These are phyloP conservation scores for Adelges cooleyi DNA, from an alignment of 1,140 invertebrate genomes.

Conservation along the genomic window DNA sequence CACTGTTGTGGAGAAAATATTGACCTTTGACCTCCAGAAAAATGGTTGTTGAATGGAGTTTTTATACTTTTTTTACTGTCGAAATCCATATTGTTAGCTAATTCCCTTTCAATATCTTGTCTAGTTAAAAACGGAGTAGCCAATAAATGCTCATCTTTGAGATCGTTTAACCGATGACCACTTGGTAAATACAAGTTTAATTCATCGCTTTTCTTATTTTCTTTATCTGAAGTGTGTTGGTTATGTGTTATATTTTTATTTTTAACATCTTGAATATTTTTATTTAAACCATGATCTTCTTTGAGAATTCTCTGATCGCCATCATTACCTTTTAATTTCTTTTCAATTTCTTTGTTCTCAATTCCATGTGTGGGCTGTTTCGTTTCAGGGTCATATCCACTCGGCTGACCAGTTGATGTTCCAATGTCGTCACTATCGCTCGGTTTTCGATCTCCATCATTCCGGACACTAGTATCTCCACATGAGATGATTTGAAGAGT, in stretches of 20 bases:
- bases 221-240: constrained; percentile 24
- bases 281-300: constrained; percentile 18
- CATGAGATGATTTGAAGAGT: constrained; percentile 43
- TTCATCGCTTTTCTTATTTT: constrained; percentile 25
- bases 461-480: constrained; percentile 47
- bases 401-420: constrained; percentile 23
- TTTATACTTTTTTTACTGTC: constrained; percentile 1
- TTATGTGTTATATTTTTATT: background rate
- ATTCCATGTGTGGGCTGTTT: constrained; percentile 19
- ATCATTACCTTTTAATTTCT: constrained; percentile 21
- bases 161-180: constrained; percentile 21
- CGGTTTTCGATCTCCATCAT: constrained; percentile 35
- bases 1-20: constrained; percentile 58
- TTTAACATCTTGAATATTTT: constrained; percentile 17
- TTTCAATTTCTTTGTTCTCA: constrained; percentile 25
- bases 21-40: constrained; percentile 39
- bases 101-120: constrained; percentile 24
- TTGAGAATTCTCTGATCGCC: constrained; percentile 14
- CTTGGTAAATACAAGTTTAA: constrained; percentile 20
- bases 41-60: constrained; percentile 38
- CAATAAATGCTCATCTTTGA: constrained; percentile 25
- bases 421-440: constrained; percentile 21
- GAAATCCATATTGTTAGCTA: constrained; percentile 4
- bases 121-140: constrained; percentile 17
- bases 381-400: constrained; percentile 7